Evolutionary conservation across 2,888 invertebrate species (phyloP).

Genomic region (Bedellia somnulentella): DNA sequence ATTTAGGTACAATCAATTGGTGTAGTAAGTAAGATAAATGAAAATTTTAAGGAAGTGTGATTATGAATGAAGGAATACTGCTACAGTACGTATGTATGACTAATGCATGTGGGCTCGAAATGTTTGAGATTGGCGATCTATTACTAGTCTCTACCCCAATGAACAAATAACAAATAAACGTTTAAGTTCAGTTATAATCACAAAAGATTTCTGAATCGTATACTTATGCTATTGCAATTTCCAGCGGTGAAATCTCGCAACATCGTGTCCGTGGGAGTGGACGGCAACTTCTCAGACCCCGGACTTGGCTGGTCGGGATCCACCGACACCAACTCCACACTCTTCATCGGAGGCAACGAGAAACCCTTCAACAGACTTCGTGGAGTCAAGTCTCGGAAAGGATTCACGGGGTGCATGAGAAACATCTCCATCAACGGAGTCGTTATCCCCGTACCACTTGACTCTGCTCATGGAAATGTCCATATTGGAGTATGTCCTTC

Average conservation of each 20-base stretch:
- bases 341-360: constrained; percentile 88
- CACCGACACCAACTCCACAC: constrained; percentile 80
- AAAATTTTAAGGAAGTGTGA: no score
- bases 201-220: no score
- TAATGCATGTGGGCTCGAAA: not conserved
- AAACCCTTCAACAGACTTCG: constrained; percentile 26
- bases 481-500: constrained; percentile 82
- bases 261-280: constrained; percentile 84
- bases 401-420: constrained; percentile 80
- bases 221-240: no score
- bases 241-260: constrained; percentile 87
- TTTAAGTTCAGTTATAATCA: no score
- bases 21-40: no score
- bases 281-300: constrained; percentile 74
- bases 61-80: no score
- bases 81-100: no score
- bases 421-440: constrained; percentile 64
- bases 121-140: not conserved
- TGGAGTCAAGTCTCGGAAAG: constrained; percentile 70
- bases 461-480: constrained; percentile 71
- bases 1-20: no score
- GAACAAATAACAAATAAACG: constrained; percentile 1
- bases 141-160: no score
- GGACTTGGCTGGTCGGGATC: constrained; percentile 70
- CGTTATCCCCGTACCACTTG: constrained; percentile 25